Evolutionary conservation across 2,797 vertebrate species (phyloP).

Genomic region (Yasuhikotakia modesta): DNA sequence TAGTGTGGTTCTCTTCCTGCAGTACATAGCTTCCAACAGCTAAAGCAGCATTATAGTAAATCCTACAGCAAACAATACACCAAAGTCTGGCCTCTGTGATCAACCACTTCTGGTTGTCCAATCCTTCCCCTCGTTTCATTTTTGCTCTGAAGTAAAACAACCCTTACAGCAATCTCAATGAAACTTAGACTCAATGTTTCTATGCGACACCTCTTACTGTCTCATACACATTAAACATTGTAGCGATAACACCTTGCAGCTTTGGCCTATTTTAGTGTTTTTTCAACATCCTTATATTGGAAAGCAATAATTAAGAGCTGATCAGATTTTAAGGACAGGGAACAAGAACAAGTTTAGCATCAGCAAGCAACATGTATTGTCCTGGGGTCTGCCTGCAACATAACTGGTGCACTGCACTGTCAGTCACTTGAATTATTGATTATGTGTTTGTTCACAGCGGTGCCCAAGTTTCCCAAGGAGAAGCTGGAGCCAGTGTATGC

Average conservation of each 20-base stretch:
- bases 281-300: too few species aligned
- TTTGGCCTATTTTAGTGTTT: too few species aligned
- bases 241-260: too few species aligned
- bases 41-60: neutral
- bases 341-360: too few species aligned
- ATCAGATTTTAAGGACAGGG: too few species aligned
- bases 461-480: conserved; percentile 93
- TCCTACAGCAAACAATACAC: neutral
- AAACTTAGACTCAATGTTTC: neutral
- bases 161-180: neutral
- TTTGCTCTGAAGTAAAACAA: neutral
- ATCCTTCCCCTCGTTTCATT: neutral
- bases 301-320: too few species aligned
- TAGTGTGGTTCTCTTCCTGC: neutral
- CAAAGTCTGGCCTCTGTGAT: neutral
- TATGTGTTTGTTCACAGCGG: conserved; percentile 59
- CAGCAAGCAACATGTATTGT: neutral
- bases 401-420: neutral
- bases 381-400: neutral
- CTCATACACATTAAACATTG: neutral
- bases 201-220: neutral
- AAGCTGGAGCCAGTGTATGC: conserved; percentile 78
- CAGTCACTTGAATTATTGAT: neutral
- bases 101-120: neutral
- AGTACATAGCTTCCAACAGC: neutral